Base-by-base conservation (phyloP, 2,888 invertebrate genomes). In the Hemicrepidius hirtus region DNA sequence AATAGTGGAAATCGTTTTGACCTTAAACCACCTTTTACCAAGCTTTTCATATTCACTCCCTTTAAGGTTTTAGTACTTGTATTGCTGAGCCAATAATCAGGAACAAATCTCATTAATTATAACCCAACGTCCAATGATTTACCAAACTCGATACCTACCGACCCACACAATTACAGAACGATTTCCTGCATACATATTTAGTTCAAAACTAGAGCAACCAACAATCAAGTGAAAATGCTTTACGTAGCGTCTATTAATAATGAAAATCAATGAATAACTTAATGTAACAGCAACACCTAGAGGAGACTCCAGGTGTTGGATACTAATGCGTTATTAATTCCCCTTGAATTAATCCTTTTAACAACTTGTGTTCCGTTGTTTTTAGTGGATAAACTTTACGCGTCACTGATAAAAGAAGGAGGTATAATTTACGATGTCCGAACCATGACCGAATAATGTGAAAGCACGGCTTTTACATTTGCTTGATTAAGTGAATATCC, bases 401-500 rank as follows among this genome's bases (percentile, higher is more conserved):
- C 46, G 46, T 46, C 20, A 46, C 2, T 9, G 46, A 10, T 46
- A 13, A n/a, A 32, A 32, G 40, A n/a, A 13, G n/a, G 6, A 40
- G 40, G 4, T 40, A 40, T 40, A 13, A 40, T 40, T 40, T 40
- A 40, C 40, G 40, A 40, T 40, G 13, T 40, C 13, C 40, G n/a
- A 13, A 40, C 40, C n/a, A 6, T 5, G 6, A 40, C 40, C 13
- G 40, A 46, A 46, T n/a, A n/a, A 10, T 9, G 7, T 2, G 7
- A 46, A 46, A 40, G 40, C 46, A 46, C 20, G 16, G 46, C 18
- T 46, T 46, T 46, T 62, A 44, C 44, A 62, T 62, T 46, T 46
- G 21, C 10, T 32, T 46, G 62, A 62, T 62, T 62, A 18, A 46
- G n/a, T 46, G 32, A 32, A 32, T 6, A 6, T 32, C 32, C 7